Conservation (phyloP, 2,113 vertebrate species). For the Xiphophorus couchianus region DNA sequence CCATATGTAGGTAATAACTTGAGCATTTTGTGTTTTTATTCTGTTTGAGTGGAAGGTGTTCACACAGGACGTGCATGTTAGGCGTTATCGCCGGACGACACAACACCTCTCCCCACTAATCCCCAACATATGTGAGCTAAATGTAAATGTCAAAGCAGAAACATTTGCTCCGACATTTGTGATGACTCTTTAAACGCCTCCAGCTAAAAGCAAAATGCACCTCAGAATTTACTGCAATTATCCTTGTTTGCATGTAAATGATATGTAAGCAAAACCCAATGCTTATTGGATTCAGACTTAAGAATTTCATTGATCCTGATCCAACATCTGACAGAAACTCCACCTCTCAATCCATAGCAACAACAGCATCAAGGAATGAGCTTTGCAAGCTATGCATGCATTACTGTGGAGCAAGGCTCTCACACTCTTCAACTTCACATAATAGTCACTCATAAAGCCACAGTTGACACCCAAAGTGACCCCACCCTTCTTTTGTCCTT, state of each 20-base stretch:
- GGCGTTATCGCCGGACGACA: slow-evolving; percentile 22
- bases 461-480: slow-evolving; percentile 26
- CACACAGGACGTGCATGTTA: slow-evolving; percentile 4
- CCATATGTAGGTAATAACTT: background rate
- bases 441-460: slow-evolving; percentile 33
- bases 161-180: slow-evolving; percentile 20
- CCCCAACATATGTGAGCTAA: slow-evolving; percentile 55
- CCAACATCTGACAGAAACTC: slow-evolving; percentile 52
- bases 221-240: slow-evolving; percentile 40
- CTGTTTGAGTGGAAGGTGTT: background rate
- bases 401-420: slow-evolving; percentile 23
- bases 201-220: slow-evolving; percentile 53
- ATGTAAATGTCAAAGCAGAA: slow-evolving; percentile 47
- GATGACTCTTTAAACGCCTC: slow-evolving; percentile 60
- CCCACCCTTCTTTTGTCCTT: slow-evolving; percentile 28
- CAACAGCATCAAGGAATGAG: slow-evolving; percentile 23
- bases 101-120: slow-evolving; percentile 26
- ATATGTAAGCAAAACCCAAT: slow-evolving; percentile 20
- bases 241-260: slow-evolving; percentile 49
- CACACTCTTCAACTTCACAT: slow-evolving; percentile 32
- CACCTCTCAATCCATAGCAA: slow-evolving; percentile 29
- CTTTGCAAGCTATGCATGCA: slow-evolving; percentile 1
- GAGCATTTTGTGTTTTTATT: background rate
- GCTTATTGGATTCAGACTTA: slow-evolving; percentile 35
- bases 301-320: slow-evolving; percentile 39